Base-by-base conservation (phyloP, 2,888 invertebrate species). In the Punctoribates punctum region DNA sequence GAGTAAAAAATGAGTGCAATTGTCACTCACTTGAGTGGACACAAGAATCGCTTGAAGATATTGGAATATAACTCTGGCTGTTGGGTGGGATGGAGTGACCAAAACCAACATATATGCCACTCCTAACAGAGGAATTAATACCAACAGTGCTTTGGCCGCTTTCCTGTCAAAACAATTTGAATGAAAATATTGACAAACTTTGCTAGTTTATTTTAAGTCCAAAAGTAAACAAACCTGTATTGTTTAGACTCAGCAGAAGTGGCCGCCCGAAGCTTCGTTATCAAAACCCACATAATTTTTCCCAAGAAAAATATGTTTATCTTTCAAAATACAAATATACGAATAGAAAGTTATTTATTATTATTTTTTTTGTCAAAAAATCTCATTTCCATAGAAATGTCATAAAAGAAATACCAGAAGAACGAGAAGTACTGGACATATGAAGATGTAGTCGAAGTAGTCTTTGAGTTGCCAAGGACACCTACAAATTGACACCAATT, bases 51-150 rank as follows among this genome's bases (percentile, higher is more conserved):
- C 93, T 77, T 94, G 88, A 5, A 89, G 85, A 81, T 93, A 90
- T 79, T 89, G 89, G 83, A 94, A 93, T 78, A 92, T 88, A 57
- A 89, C 88, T 80, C 90, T 88, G 81, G 90, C 88, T 1, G 82
- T 81, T 27, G 90, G 90, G 77, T 91, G 89, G 42, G 88, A 89
- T 0, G 96, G 94, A 51, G 81, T 78, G 74, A 89, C 89, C 74
- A 96, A 87, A 77, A 95, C 90, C 78, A 94, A 87, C 79, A 96
- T 87, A 85, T 96, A 95, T 0, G 94, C 95, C 80, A 94, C 90
- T 72, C 96, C 96, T 79, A 96, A 88, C 75, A 96, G 88, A n/a
- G 96, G 96, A 83, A 95, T 93, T 67, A 96, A 87, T 29, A 96
- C 94, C 34, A 96, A 86, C 48, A 96, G 88, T 0, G 96, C 96